Conservation (phyloP, 2,888 invertebrate species). For the Caenorhabditis sp. region DNA sequence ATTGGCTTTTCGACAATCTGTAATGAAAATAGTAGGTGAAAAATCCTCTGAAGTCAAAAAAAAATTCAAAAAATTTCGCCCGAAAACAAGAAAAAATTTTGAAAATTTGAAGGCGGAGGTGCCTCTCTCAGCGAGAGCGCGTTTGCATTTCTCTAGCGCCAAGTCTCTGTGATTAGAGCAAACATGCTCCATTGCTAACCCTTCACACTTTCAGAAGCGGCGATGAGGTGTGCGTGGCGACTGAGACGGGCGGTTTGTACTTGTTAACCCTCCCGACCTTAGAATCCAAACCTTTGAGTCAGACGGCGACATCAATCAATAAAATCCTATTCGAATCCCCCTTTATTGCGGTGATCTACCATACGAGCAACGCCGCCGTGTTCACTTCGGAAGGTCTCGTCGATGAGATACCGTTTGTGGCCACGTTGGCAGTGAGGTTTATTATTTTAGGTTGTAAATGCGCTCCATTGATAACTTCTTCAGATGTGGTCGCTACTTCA, state of each 20-base stretch:
- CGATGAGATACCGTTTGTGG: slow-evolving; percentile 60
- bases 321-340: slow-evolving; percentile 42
- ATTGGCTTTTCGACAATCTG: no score
- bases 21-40: no score
- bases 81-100: no score
- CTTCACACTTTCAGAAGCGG: slow-evolving; percentile 41
- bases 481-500: slow-evolving; percentile 59
- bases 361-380: slow-evolving; percentile 33
- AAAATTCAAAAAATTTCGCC: no score
- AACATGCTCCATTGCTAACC: neutral
- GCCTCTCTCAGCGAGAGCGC: no score
- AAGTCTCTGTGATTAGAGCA: no score
- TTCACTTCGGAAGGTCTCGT: slow-evolving; percentile 43
- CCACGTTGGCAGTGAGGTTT: slow-evolving; percentile 49
- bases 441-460: neutral
- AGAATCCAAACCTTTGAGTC: slow-evolving; percentile 34
- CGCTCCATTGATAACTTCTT: neutral
- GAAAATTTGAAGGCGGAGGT: no score
- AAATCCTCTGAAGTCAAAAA: no score
- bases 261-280: slow-evolving; percentile 41
- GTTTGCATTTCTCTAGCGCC: no score
- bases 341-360: slow-evolving; percentile 47
- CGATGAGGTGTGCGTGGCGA: slow-evolving; percentile 50
- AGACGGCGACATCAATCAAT: slow-evolving; percentile 49
- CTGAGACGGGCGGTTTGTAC: slow-evolving; percentile 66